phyloP scores from a whole-genome alignment of 1,140 invertebrate species.

The Listronotus bonariensis region DNA sequence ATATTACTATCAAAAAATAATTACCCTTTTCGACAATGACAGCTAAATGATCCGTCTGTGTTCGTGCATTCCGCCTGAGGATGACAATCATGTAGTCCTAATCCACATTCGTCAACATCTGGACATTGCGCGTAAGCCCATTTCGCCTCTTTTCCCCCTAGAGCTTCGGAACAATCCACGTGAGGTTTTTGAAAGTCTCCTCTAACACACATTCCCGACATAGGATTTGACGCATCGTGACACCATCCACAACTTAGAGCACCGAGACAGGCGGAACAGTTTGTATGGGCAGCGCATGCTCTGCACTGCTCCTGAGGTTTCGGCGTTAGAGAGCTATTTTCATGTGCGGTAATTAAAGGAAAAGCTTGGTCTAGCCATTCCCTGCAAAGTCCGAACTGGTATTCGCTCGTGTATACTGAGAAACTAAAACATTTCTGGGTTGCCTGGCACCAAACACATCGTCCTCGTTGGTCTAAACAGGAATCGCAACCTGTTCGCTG shows the following conservation, averaged over 20 bases:
- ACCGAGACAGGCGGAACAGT: slow-evolving; percentile 80
- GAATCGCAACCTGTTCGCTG: slow-evolving; percentile 75
- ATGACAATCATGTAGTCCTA: slow-evolving; percentile 87
- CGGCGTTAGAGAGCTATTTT: slow-evolving; percentile 53
- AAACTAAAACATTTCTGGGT: slow-evolving; percentile 91
- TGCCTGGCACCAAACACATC: slow-evolving; percentile 95
- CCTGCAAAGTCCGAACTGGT: slow-evolving; percentile 88
- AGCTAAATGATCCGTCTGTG: slow-evolving; percentile 85
- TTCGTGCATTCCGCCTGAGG: slow-evolving; percentile 89
- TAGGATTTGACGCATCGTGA: slow-evolving; percentile 84
- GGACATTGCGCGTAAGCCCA: slow-evolving; percentile 94
- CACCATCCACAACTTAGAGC: slow-evolving; percentile 94
- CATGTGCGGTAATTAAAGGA: slow-evolving; percentile 48
- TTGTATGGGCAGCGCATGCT: slow-evolving; percentile 75
- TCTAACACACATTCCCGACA: slow-evolving; percentile 71
- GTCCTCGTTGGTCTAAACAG: slow-evolving; percentile 81
- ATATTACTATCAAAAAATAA: too few relatives aligned
- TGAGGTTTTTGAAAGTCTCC: slow-evolving; percentile 79
- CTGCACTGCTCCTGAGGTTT: slow-evolving; percentile 71
- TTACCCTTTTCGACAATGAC: slow-evolving; percentile 64
- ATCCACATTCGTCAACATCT: slow-evolving; percentile 91
- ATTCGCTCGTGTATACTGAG: slow-evolving; percentile 91
- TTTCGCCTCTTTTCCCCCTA: slow-evolving; percentile 65
- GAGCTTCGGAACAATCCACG: slow-evolving; percentile 64
- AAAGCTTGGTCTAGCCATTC: slow-evolving; percentile 87